Base-by-base conservation (phyloP, 2,113 vertebrate species). In the Rostratula benghalensis region DNA sequence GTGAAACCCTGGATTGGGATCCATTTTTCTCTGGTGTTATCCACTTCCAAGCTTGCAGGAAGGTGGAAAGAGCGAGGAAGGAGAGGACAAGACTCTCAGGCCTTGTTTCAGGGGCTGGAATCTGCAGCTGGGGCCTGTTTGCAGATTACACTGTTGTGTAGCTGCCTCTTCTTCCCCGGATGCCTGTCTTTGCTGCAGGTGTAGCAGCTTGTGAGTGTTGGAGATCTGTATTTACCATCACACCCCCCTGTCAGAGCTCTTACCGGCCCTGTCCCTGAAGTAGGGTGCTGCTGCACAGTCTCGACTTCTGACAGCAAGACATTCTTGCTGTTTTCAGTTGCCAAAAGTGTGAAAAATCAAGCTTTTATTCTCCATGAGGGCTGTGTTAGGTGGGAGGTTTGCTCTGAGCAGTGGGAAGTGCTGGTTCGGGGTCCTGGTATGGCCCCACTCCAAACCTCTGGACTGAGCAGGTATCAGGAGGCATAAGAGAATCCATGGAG, bases 131-230 rank as follows among this genome's bases (percentile, higher is more conserved):
- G 46, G 39, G 18, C 14, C 23, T 23, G 0, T 50, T 80, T 83
- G 37, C 59, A 24, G 1, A 0, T 19, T 7, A 19, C 50, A 11
- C 6, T 33, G n/a, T 23, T 3, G 6, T 13, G 18, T 64, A 50
- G 25, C 60, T 89, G 68, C 45, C 59, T 65, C 27, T 51, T 70
- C 63, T 48, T 90, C 33, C 23, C 6, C 4, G 4, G n/a, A 8
- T 43, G 33, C 45, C 51, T 39, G 16, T 28, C 35, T 83, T 39
- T 51, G 43, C 67, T 64, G 43, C 67, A 53, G 2, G 0, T 9
- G 1, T 7, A 61, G 61, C 53, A 76, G 39, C 33, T n/a, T 61
- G 35, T 22, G 59, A 51, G 35, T 0, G 0, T 7, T 46, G 53
- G 65, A 71, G 39, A 43, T 43, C 10, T 22, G 82, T 31, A 30